Percentiles rank a stretch among this genome's conserved stretches.
phyloP scores from a whole-genome alignment of 2,888 invertebrate species.

The Epirrhoe tristata region DNA sequence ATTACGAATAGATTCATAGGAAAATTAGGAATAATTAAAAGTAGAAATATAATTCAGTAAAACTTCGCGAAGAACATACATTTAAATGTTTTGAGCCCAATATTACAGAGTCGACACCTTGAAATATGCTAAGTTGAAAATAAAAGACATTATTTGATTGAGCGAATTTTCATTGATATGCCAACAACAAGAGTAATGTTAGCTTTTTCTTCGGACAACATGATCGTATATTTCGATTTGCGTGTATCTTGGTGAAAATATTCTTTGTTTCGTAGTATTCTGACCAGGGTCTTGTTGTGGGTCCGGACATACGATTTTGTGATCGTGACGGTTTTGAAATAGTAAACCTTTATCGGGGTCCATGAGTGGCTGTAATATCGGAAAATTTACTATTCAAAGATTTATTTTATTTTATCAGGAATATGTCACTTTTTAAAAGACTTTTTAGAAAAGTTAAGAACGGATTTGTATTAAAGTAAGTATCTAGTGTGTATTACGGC shows the following conservation, averaged over 20 bases:
- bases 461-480: too few relatives aligned
- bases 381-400: not conserved
- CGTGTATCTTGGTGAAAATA: conserved; percentile 88
- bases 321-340: conserved; percentile 93
- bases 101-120: conserved; percentile 5
- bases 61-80: not conserved
- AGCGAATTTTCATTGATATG: conserved; percentile 28
- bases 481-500: too few relatives aligned
- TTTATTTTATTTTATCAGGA: not conserved
- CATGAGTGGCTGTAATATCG: conserved; percentile 83
- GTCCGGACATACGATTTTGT: conserved; percentile 90
- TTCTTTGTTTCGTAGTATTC: conserved; percentile 87
- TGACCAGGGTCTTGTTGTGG: conserved; percentile 87
- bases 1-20: not conserved
- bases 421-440: not conserved
- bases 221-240: conserved; percentile 93
- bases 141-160: conserved; percentile 41
- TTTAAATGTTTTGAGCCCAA: conserved; percentile 11
- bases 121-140: conserved; percentile 24
- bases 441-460: too few relatives aligned
- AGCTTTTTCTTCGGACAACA: conserved; percentile 86
- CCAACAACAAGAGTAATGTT: conserved; percentile 23
- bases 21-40: not conserved
- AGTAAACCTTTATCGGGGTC: conserved; percentile 90
- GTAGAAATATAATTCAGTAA: not conserved